phyloP scores from a whole-genome alignment of 2,113 vertebrate species.

The Anser cygnoides region DNA sequence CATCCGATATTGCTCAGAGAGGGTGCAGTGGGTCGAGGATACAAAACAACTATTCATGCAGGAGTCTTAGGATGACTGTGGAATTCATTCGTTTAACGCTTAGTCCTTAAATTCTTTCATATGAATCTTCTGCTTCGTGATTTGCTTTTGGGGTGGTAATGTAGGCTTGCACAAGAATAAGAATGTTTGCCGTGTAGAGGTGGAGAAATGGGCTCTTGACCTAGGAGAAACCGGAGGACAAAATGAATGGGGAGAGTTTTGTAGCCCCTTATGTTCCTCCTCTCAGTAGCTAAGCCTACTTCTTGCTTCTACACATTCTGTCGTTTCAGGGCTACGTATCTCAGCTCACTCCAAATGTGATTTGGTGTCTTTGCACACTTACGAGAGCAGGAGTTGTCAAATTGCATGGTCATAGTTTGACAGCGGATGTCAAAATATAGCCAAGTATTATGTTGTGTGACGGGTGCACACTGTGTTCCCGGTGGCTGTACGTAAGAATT shows the following conservation, averaged over 20 bases:
- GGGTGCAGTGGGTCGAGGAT: neutral
- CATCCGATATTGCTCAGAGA: neutral
- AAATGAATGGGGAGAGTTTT: neutral
- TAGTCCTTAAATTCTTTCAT: neutral
- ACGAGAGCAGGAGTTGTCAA: neutral
- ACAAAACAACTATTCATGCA: neutral
- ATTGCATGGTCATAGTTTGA: conserved; percentile 39
- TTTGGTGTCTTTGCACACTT: conserved; percentile 17
- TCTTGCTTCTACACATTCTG: neutral
- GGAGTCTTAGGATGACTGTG: neutral
- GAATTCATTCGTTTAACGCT: neutral
- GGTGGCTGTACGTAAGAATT: neutral
- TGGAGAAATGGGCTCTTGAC: neutral
- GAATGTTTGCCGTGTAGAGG: neutral
- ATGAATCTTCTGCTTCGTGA: neutral
- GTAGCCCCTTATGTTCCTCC: neutral
- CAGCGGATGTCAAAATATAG: conserved; percentile 54
- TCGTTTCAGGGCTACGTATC: neutral
- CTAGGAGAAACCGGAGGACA: neutral
- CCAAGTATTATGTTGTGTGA: neutral
- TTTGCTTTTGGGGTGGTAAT: neutral
- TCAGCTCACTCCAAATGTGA: neutral
- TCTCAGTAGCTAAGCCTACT: neutral
- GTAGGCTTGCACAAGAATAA: neutral
- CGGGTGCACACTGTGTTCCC: neutral